Conservation (phyloP, 2,888 invertebrate species). For the Dasypolia templi region DNA sequence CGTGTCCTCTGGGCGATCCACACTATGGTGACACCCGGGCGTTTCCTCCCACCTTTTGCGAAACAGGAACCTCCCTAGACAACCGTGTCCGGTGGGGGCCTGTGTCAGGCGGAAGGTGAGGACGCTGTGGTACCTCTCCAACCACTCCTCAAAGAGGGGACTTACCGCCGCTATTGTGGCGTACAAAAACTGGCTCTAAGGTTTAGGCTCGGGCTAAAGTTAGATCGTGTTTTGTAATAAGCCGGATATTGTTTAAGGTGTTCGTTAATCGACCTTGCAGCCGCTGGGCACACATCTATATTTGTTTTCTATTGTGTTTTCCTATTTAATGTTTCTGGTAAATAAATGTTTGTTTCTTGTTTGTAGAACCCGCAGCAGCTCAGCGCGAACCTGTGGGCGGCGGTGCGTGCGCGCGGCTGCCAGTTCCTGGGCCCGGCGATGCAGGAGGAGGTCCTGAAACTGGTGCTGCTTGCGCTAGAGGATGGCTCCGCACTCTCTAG, state of each 20-base stretch:
- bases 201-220: too few relatives aligned
- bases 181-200: too few relatives aligned
- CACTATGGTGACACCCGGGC: too few relatives aligned
- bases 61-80: too few relatives aligned
- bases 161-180: too few relatives aligned
- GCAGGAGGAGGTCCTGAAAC: constrained; percentile 99
- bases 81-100: too few relatives aligned
- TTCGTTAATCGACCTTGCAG: neutral
- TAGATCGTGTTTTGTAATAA: too few relatives aligned
- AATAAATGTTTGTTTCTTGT: neutral
- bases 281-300: neutral
- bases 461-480: constrained; percentile 97
- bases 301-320: neutral
- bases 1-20: too few relatives aligned
- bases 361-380: constrained; percentile 97
- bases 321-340: neutral
- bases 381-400: constrained; percentile 98
- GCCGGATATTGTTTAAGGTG: neutral
- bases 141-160: too few relatives aligned
- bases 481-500: constrained; percentile 98
- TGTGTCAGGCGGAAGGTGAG: too few relatives aligned
- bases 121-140: too few relatives aligned
- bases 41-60: too few relatives aligned
- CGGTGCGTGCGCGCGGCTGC: constrained; percentile 98
- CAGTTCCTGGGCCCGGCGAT: constrained; percentile 99